Percentiles rank a stretch among this genome's conserved stretches.
Evolutionary conservation across 2,888 invertebrate species (phyloP).

Genomic region (Coronaproctus castanopsis): DNA sequence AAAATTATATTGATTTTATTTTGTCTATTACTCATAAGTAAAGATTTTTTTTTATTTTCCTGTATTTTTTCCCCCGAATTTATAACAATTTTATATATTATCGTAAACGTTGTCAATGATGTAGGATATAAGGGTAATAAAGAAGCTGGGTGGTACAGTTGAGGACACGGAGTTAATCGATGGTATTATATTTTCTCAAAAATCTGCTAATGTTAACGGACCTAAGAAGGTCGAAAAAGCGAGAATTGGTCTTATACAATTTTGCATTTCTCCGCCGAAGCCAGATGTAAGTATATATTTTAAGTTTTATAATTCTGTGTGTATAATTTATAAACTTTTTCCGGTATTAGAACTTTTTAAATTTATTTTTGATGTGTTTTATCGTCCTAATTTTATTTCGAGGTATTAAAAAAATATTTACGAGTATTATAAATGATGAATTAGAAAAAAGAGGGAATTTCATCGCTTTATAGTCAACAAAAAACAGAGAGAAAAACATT

Average conservation of each 20-base stretch:
- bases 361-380: background rate
- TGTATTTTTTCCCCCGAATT: too few relatives aligned
- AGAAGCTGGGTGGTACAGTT: conserved; percentile 87
- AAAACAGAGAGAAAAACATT: too few relatives aligned
- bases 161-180: conserved; percentile 92
- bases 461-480: too few relatives aligned
- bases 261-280: conserved; percentile 98
- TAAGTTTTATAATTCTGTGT: conserved; percentile 2
- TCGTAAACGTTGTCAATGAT: too few relatives aligned
- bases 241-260: conserved; percentile 95
- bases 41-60: too few relatives aligned
- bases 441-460: too few relatives aligned
- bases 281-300: conserved; percentile 86
- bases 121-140: conserved; percentile 84
- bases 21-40: too few relatives aligned
- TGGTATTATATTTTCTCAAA: conserved; percentile 86
- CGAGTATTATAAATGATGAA: too few relatives aligned
- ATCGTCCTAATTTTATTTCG: background rate
- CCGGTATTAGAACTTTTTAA: background rate
- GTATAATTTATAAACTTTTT: conserved; percentile 3
- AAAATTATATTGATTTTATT: too few relatives aligned
- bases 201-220: conserved; percentile 70
- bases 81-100: too few relatives aligned
- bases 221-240: conserved; percentile 90
- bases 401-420: too few relatives aligned